Percentiles rank a stretch among this genome's conserved stretches.
Conservation (phyloP, 2,888 invertebrate genomes). For the Amiota communis region DNA sequence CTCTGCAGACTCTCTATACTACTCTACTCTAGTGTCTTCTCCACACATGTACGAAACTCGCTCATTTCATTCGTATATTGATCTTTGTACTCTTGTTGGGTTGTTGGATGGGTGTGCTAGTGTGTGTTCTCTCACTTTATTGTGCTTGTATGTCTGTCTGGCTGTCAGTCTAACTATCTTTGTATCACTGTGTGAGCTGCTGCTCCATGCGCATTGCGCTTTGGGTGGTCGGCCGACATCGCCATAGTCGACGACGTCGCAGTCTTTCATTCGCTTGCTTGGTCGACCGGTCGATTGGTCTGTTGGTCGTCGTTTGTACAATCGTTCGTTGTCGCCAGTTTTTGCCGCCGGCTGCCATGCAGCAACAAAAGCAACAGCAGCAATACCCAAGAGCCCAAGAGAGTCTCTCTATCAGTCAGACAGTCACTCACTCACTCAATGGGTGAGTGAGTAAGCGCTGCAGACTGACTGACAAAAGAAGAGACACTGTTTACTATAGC, state of each 20-base stretch:
- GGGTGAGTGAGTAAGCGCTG: conserved; percentile 1
- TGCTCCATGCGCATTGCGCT: conserved; percentile 14
- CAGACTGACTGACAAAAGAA: background rate
- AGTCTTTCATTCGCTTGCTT: background rate
- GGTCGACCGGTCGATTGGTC: background rate
- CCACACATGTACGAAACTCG: background rate
- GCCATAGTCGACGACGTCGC: conserved; percentile 31
- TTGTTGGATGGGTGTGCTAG: too few relatives aligned
- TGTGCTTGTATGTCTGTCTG: background rate
- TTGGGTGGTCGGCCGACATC: conserved; percentile 11
- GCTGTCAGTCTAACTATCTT: too few relatives aligned
- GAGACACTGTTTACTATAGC: background rate
- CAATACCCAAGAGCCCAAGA: background rate
- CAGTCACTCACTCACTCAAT: background rate
- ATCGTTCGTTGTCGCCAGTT: conserved; percentile 49
- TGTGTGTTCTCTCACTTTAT: background rate
- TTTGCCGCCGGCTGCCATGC: conserved; percentile 35
- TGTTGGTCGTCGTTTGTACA: background rate
- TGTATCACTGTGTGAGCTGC: conserved; percentile 17
- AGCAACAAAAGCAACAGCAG: conserved; percentile 10
- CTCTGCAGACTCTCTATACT: conserved; percentile 1
- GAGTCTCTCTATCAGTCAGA: background rate
- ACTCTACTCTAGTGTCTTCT: background rate
- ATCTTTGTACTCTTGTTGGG: too few relatives aligned
- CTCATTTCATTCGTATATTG: too few relatives aligned